Base-by-base conservation (phyloP, 1,140 invertebrate species). In the Rhyacophila brunnea region DNA sequence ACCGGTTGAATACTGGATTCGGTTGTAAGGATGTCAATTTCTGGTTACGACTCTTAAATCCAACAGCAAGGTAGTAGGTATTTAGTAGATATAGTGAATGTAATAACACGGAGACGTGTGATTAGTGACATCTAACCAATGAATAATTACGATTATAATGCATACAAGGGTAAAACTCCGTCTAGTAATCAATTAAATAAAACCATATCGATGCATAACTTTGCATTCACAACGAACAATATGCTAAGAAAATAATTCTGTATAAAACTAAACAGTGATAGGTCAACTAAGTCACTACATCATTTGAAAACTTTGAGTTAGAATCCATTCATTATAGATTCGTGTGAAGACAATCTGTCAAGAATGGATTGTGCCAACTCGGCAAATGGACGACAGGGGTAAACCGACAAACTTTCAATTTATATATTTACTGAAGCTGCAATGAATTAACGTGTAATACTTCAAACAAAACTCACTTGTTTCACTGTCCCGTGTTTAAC, bases 341-440 rank as follows among this genome's bases (percentile, higher is more conserved):
- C 46, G 46, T 56, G 53, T 28, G 43, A 47, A 35, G 15, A 18
- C 23, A 47, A 56, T 36, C 42, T 47, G 43, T 56, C 44, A 47
- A 35, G 15, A 32, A 54, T 54, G 36, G 51, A 34, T 10, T 42
- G 44, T 56, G 53, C 53, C 53, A 56, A 56, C 53, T 56, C 23
- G 53, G 53, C 53, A 56, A 56, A 56, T 56, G 53, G 53, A 56
- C 43, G 53, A 56, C 53, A 56, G 43, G 15, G 34, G n/a, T 23
- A 23, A 13, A 14, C 11, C 13, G 44, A 47, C 42, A 45, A 54
- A 34, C 40, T 46, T 56, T 20, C 13, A 19, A 47, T 28, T 6
- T 1, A 36, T 36, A 36, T 46, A 36, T 2, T 11, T 19, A 36
- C 18, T 47, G 14, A 9, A 1, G 9, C n/a, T 0, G 17, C 15